Conservation (phyloP, 2,113 vertebrate species). For the Myodes glareolus region DNA sequence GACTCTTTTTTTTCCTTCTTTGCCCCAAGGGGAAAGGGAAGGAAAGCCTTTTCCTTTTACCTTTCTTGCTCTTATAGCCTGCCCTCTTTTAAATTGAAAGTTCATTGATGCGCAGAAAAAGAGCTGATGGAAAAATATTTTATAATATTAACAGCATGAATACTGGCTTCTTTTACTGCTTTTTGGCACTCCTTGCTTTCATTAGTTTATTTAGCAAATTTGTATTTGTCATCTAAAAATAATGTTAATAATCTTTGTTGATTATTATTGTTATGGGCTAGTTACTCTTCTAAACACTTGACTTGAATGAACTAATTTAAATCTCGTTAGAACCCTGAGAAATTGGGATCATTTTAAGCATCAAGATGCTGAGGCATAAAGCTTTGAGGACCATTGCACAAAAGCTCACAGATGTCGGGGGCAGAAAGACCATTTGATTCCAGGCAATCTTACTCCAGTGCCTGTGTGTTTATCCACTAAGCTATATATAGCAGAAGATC, state of each 20-base stretch:
- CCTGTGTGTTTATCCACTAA: not conserved
- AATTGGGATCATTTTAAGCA: slow-evolving; percentile 31
- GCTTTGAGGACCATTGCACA: not conserved
- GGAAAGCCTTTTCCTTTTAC: slow-evolving; percentile 52
- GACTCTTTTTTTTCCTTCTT: slow-evolving; percentile 45
- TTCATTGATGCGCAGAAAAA: slow-evolving; percentile 57
- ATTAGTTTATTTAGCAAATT: slow-evolving; percentile 62
- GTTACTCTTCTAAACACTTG: slow-evolving; percentile 43
- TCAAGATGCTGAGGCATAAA: not conserved
- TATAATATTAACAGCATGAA: slow-evolving; percentile 56
- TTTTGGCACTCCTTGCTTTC: slow-evolving; percentile 49
- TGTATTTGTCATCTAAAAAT: slow-evolving; percentile 38
- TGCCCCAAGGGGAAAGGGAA: slow-evolving; percentile 35
- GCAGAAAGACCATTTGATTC: slow-evolving; percentile 22
- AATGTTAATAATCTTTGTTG: slow-evolving; percentile 47
- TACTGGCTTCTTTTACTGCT: slow-evolving; percentile 11
- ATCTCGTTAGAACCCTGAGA: slow-evolving; percentile 32
- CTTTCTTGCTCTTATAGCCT: slow-evolving; percentile 22
- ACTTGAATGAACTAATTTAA: slow-evolving; percentile 41
- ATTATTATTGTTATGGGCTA: slow-evolving; percentile 40
- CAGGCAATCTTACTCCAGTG: not conserved
- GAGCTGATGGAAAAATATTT: slow-evolving; percentile 59
- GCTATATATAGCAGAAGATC: not conserved
- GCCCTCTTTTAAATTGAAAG: slow-evolving; percentile 65
- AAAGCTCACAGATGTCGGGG: slow-evolving; percentile 10